Conservation (phyloP, 2,797 vertebrate genomes). For the Halcyon chelicuti region DNA sequence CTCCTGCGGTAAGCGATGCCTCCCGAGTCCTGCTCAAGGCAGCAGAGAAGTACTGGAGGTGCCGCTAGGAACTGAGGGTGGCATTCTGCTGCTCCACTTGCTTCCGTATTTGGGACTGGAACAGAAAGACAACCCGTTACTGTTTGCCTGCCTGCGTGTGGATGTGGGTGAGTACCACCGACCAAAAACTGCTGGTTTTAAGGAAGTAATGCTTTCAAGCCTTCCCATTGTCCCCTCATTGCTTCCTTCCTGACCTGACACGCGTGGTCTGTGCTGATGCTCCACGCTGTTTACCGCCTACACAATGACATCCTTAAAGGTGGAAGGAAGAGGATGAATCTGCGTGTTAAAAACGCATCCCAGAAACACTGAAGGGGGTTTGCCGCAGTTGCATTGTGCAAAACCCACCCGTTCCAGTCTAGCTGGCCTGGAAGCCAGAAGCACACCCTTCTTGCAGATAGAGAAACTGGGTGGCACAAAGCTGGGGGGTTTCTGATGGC, state of each 20-base stretch:
- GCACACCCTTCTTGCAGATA: neutral
- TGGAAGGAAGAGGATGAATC: neutral
- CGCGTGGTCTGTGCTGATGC: fast-evolving
- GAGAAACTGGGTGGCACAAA: too few relatives aligned
- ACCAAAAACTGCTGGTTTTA: neutral
- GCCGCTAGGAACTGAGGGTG: slow-evolving; percentile 32
- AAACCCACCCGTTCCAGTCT: fast-evolving
- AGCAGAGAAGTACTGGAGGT: neutral
- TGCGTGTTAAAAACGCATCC: neutral
- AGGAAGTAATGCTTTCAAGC: neutral
- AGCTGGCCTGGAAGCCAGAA: neutral
- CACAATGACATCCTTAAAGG: neutral
- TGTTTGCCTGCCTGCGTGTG: fast-evolving
- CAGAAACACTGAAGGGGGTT: neutral
- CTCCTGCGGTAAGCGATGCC: neutral
- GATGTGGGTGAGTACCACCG: neutral
- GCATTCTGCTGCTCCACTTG: slow-evolving; percentile 48
- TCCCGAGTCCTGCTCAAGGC: fast-evolving
- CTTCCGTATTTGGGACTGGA: slow-evolving; percentile 80
- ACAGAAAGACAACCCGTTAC: neutral
- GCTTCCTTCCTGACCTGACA: neutral
- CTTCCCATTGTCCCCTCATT: neutral
- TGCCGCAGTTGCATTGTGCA: neutral
- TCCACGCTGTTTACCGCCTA: neutral
- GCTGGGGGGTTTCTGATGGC: neutral